Evolutionary conservation across 2,888 invertebrate species (phyloP), one percentile per base, ranked within the genome.

Genomic region (Omphaloscelis lunosa): DNA sequence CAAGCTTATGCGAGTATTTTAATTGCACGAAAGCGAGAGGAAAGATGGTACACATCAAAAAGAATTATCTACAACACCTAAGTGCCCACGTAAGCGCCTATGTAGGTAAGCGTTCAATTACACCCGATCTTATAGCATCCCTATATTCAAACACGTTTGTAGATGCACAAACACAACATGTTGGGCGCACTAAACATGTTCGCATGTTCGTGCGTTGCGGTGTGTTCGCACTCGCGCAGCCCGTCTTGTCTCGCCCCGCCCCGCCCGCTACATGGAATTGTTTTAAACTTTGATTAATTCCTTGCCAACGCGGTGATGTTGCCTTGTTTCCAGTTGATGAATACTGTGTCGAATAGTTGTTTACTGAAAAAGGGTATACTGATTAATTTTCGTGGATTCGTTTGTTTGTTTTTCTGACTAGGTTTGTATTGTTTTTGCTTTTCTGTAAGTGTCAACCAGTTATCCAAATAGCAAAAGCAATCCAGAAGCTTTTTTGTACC

Each of bases 261-360:
- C 87, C 90, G 84, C 90, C 88, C 92, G 93, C 93, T 92, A 96
- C 95, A 95, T 91, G 94, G 94, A 91, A 94, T 95, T 96, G 96
- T 96, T 96, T 95, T 91, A 94, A 96, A 96, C 96, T 96, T 96
- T 96, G 96, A 96, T 96, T 96, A 96, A 96, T 96, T 94, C 94
- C 93, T 92, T 92, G 93, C 95, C 91, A 90, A 90, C 87, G 90
- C 91, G 91, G 90, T 91, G 91, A 91, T 92, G 91, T 93, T 92
- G 92, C 94, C 93, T 93, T 95, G 95, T 95, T 93, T 91, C 91
- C 90, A 87, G 91, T 92, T 95, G 95, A 95, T 95, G 95, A 95
- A 93, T 92, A 86, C 80, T 82, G 77, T 82, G 86, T 84, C 69
- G 80, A 83, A 82, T 89, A 89, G 90, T 90, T 89, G 90, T 90